Evolutionary conservation across 2,888 invertebrate species (phyloP).

Genomic region (Scrobipalpa atriplicella): DNA sequence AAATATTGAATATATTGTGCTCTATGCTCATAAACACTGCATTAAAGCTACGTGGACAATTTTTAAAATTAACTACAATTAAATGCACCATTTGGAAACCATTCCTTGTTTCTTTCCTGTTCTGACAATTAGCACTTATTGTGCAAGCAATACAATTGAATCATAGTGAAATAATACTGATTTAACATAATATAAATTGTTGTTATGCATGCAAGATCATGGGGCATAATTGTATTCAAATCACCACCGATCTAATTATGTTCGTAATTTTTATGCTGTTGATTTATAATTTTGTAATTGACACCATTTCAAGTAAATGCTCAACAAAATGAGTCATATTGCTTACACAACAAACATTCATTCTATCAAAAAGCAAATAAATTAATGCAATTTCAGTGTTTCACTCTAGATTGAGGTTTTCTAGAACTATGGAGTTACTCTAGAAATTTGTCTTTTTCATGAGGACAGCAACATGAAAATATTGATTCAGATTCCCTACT

Average conservation of each 20-base stretch:
- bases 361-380: slow-evolving; percentile 49
- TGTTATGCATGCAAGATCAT: background rate
- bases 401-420: slow-evolving; percentile 43
- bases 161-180: background rate
- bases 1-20: slow-evolving; percentile 71
- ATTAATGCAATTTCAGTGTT: slow-evolving; percentile 46
- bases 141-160: slow-evolving; percentile 65
- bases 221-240: background rate
- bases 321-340: slow-evolving; percentile 50
- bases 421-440: slow-evolving; percentile 47
- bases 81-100: slow-evolving; percentile 77
- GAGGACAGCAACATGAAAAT: background rate
- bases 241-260: background rate
- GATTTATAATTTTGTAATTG: slow-evolving; percentile 56
- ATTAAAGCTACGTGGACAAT: slow-evolving; percentile 78
- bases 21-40: slow-evolving; percentile 65
- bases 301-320: slow-evolving; percentile 49
- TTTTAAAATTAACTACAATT: slow-evolving; percentile 77
- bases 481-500: background rate
- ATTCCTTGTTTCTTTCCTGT: slow-evolving; percentile 52
- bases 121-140: slow-evolving; percentile 52
- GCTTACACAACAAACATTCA: slow-evolving; percentile 60
- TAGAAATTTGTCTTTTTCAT: slow-evolving; percentile 27
- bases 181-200: background rate
- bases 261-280: background rate